Percentiles rank a stretch among this genome's conserved stretches.
These are phyloP conservation scores for Pipistrellus kuhlii DNA, from an alignment of 2,797 vertebrate species.

Conservation along the genomic window DNA sequence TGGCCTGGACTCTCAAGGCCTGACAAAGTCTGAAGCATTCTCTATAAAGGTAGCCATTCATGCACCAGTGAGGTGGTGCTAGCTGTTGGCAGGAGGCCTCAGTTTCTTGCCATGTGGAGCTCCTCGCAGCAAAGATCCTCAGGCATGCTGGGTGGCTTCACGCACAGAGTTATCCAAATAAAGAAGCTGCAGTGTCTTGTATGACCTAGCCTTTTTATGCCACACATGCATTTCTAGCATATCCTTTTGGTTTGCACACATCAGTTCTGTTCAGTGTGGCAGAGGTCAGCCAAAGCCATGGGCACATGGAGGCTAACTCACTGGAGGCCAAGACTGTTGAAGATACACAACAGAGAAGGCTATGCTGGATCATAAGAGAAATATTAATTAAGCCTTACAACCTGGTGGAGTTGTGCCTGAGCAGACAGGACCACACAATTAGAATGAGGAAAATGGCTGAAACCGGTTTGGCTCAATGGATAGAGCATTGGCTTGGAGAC, in stretches of 20 bases:
- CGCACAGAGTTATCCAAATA: background rate
- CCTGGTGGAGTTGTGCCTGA: background rate
- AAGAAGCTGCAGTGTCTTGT: background rate
- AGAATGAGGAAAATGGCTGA: background rate
- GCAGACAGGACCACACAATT: background rate
- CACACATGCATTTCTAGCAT: background rate
- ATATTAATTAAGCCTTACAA: background rate
- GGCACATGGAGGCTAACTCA: background rate
- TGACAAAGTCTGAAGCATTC: background rate
- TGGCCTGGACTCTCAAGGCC: background rate
- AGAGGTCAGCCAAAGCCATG: background rate
- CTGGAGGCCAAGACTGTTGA: accelerated
- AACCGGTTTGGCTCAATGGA: background rate
- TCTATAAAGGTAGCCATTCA: background rate
- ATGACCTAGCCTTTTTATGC: background rate
- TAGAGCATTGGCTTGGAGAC: too few relatives aligned
- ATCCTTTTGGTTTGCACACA: accelerated
- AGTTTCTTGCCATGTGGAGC: background rate
- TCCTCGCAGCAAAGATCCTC: background rate
- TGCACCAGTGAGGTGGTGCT: background rate
- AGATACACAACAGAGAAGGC: too few relatives aligned
- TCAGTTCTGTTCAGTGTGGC: background rate
- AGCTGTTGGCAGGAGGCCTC: background rate
- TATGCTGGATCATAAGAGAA: background rate
- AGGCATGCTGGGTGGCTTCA: background rate